phyloP scores from a whole-genome alignment of 2,797 vertebrate genomes.

The Sebastes dallii region DNA sequence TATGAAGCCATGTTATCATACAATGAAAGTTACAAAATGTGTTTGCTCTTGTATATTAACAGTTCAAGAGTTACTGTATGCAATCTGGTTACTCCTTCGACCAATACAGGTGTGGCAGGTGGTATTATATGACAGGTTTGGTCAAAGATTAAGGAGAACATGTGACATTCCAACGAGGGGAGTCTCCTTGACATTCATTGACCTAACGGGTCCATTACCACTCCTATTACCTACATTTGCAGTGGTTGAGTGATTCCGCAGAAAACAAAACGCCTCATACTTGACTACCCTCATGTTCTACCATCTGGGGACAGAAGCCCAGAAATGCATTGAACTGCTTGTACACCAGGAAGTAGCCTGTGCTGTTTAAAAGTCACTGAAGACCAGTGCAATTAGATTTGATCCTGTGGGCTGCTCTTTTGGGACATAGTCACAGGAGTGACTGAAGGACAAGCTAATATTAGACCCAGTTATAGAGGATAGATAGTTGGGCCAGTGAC shows the following conservation, averaged over 20 bases:
- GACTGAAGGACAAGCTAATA: constrained; percentile 74
- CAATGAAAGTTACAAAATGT: constrained; percentile 5
- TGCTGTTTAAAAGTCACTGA: constrained; percentile 34
- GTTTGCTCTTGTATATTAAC: not conserved
- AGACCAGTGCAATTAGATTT: constrained; percentile 54
- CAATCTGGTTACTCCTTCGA: constrained; percentile 36
- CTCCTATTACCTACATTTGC: constrained; percentile 45
- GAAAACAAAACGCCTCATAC: not conserved
- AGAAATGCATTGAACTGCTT: constrained; percentile 12
- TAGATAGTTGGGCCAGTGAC: constrained; percentile 26
- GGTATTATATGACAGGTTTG: constrained; percentile 7
- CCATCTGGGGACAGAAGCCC: not conserved
- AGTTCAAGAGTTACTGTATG: not conserved
- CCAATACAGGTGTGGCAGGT: constrained; percentile 42
- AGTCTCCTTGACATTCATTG: constrained; percentile 63
- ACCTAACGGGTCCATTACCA: constrained; percentile 49
- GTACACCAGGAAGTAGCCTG: not conserved
- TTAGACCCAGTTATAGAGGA: constrained; percentile 61
- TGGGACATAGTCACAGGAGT: constrained; percentile 43
- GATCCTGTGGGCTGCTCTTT: constrained; percentile 33
- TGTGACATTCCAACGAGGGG: constrained; percentile 30
- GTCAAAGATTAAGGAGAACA: constrained; percentile 56
- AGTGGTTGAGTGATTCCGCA: constrained; percentile 33
- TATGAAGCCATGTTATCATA: not conserved
- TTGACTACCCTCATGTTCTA: not conserved